A percentile compares a stretch with the other conserved stretches of the same genome.
Evolutionary conservation across 2,797 vertebrate species (phyloP).

Genomic region (Microctenopoma stevenorrisi): DNA sequence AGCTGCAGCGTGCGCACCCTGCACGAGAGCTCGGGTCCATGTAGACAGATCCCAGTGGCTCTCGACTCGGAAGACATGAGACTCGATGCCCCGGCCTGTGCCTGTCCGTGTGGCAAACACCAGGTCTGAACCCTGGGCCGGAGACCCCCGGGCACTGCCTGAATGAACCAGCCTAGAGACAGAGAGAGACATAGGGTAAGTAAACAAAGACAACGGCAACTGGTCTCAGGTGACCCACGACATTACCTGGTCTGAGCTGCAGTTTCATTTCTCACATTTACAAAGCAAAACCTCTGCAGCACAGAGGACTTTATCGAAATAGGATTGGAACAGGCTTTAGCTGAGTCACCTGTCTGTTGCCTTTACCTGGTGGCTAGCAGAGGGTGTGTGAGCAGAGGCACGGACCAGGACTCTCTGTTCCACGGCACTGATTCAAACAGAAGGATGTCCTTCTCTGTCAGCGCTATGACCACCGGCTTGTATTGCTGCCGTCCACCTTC

Average conservation of each 20-base stretch:
- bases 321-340: not conserved
- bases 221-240: not conserved
- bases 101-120: slow-evolving; percentile 93
- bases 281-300: too few species aligned
- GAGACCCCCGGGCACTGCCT: slow-evolving; percentile 88
- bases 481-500: slow-evolving; percentile 92
- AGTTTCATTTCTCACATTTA: not conserved
- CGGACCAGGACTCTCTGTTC: slow-evolving; percentile 91
- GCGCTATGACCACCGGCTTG: slow-evolving; percentile 89
- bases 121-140: slow-evolving; percentile 89
- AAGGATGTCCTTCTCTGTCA: slow-evolving; percentile 96
- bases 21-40: slow-evolving; percentile 93
- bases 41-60: slow-evolving; percentile 95
- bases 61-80: slow-evolving; percentile 93
- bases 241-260: too few species aligned
- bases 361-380: slow-evolving; percentile 93
- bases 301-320: too few species aligned
- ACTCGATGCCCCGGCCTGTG: slow-evolving; percentile 93
- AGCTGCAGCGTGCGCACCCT: slow-evolving; percentile 90
- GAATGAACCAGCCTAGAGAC: slow-evolving; percentile 91
- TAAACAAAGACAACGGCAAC: too few species aligned
- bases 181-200: not conserved
- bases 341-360: not conserved
- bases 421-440: slow-evolving; percentile 94
- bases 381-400: slow-evolving; percentile 91